These are phyloP conservation scores for Arctocebus calabarensis DNA, from an alignment of 2,797 vertebrate genomes.

Conservation along the genomic window DNA sequence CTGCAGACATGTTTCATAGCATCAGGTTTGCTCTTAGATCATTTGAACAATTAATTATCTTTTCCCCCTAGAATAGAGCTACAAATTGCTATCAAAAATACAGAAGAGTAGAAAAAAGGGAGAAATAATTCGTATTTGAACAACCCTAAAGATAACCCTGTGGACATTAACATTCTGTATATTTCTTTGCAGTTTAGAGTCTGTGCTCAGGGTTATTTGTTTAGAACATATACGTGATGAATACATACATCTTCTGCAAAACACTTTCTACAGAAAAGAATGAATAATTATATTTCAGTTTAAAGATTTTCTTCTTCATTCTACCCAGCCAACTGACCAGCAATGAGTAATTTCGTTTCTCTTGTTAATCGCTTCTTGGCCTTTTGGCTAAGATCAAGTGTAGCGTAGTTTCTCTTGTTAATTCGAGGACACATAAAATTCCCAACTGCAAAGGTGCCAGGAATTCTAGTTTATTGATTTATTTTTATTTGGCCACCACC, in stretches of 20 bases:
- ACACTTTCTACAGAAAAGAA: conserved; percentile 6
- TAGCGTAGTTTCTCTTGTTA: conserved; percentile 29
- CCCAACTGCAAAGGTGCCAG: conserved; percentile 25
- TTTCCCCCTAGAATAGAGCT: neutral
- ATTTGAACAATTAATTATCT: conserved; percentile 61
- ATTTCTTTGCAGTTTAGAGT: neutral
- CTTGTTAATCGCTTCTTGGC: conserved; percentile 14
- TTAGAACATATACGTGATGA: neutral
- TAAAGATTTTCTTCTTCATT: neutral
- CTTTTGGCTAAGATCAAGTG: too few relatives aligned
- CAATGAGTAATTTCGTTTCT: neutral
- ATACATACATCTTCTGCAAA: neutral
- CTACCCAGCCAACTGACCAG: neutral
- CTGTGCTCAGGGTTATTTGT: neutral
- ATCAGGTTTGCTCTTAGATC: conserved; percentile 42
- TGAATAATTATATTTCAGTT: neutral
- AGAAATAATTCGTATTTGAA: neutral
- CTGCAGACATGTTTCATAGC: conserved; percentile 32
- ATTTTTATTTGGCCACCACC: too few relatives aligned
- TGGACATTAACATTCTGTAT: neutral
- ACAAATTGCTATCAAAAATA: neutral
- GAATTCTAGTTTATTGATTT: neutral
- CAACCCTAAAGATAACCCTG: neutral
- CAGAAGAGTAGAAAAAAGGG: neutral
- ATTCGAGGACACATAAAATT: conserved; percentile 35